Evolutionary conservation across 2,888 invertebrate species (phyloP).

Genomic region (Stenolophus ochropezus): DNA sequence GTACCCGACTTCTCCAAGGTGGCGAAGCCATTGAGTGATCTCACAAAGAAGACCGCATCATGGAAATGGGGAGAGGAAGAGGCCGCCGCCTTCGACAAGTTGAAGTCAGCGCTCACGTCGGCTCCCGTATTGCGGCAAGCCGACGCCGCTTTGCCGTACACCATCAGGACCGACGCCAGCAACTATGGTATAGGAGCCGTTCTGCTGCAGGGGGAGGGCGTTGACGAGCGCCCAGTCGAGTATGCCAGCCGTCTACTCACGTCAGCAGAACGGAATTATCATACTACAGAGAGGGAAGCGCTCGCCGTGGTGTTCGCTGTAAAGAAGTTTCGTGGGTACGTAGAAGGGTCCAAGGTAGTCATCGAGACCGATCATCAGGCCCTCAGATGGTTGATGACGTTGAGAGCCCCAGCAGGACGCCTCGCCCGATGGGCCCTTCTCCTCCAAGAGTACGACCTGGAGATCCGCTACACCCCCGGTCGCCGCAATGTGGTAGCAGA

Average conservation of each 20-base stretch:
- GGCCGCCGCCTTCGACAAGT: too few species aligned
- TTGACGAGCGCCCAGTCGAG: constrained; percentile 32
- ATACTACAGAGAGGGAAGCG: constrained; percentile 67
- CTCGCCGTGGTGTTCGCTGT: constrained; percentile 66
- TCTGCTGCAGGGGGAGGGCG: constrained; percentile 48
- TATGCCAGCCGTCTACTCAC: constrained; percentile 56
- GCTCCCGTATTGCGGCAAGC: constrained; percentile 9
- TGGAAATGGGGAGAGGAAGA: not conserved
- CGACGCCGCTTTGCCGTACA: too few species aligned
- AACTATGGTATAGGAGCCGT: constrained; percentile 52
- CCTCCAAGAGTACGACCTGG: too few species aligned
- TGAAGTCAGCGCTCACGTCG: not conserved
- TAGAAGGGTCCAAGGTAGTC: constrained; percentile 67
- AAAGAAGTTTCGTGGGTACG: constrained; percentile 65
- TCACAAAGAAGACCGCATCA: not conserved
- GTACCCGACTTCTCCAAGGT: too few species aligned
- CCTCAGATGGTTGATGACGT: not conserved
- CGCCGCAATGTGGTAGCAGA: not conserved
- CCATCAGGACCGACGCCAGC: constrained; percentile 51
- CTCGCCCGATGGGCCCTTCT: constrained; percentile 26
- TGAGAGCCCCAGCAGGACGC: not conserved
- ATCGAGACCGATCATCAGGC: constrained; percentile 11
- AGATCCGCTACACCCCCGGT: constrained; percentile 6
- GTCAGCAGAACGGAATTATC: constrained; percentile 65
- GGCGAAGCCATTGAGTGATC: too few species aligned